A percentile compares a stretch with the other conserved stretches of the same genome.
phyloP scores from a whole-genome alignment of 2,797 vertebrate genomes.

The Mus minutoides region DNA sequence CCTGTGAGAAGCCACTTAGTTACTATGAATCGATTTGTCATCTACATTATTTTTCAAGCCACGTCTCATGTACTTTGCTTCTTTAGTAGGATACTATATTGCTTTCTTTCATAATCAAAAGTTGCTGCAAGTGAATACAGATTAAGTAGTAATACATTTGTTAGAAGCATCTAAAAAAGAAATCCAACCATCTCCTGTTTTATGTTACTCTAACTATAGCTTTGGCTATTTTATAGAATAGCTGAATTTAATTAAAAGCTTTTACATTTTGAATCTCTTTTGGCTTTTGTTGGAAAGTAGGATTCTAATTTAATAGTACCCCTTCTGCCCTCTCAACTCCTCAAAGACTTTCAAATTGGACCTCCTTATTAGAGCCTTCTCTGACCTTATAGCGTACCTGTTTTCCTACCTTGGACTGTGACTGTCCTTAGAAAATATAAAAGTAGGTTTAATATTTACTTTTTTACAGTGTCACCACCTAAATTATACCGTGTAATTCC shows the following conservation, averaged over 20 bases:
- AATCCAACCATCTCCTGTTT: conserved; percentile 65
- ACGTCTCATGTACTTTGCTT: conserved; percentile 13
- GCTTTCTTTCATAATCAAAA: conserved; percentile 62
- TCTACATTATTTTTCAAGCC: conserved; percentile 50
- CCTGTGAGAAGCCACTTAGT: conserved; percentile 29
- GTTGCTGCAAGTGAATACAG: conserved; percentile 29
- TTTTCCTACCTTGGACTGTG: neutral
- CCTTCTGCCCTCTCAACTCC: neutral
- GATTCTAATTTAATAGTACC: conserved; percentile 38
- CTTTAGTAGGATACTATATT: conserved; percentile 39
- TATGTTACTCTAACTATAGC: conserved; percentile 4
- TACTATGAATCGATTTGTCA: conserved; percentile 14
- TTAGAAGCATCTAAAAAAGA: conserved; percentile 63
- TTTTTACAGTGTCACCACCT: neutral
- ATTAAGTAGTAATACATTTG: conserved; percentile 15
- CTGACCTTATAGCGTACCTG: neutral
- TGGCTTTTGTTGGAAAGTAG: conserved; percentile 27
- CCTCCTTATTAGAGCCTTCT: neutral
- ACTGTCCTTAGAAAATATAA: neutral
- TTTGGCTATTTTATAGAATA: conserved; percentile 39
- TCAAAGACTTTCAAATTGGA: neutral
- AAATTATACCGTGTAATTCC: neutral
- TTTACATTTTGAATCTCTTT: conserved; percentile 22
- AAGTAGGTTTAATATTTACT: neutral
- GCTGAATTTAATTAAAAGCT: conserved; percentile 56